Evolutionary conservation across 2,888 invertebrate species (phyloP).

Genomic region (Yponomeuta plumbellus): DNA sequence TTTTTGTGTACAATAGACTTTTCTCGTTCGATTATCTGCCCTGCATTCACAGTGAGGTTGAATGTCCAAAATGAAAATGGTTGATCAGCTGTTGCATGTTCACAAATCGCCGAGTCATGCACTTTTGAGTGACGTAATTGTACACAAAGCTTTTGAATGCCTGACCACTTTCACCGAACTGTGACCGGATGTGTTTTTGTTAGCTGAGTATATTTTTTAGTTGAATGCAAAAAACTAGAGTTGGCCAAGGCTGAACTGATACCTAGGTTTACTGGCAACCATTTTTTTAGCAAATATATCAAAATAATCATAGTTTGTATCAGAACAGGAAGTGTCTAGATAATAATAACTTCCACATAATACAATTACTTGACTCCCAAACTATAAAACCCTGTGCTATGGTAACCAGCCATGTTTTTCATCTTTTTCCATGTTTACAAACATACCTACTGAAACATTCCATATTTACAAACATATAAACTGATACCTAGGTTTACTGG

Average conservation of each 20-base stretch:
- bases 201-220: not conserved
- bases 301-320: too few species aligned
- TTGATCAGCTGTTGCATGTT: not conserved
- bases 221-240: not conserved
- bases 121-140: not conserved
- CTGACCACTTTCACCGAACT: slow-evolving; percentile 11
- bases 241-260: not conserved
- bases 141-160: not conserved
- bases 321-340: too few species aligned
- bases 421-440: too few species aligned
- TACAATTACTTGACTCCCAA: too few species aligned
- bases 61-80: not conserved
- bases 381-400: too few species aligned
- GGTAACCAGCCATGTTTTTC: too few species aligned
- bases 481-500: not conserved
- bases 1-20: too few species aligned
- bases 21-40: too few species aligned
- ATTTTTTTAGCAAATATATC: not conserved
- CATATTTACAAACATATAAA: too few species aligned
- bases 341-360: too few species aligned
- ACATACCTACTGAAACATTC: too few species aligned
- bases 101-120: not conserved
- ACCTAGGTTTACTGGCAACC: not conserved
- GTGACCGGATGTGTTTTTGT: slow-evolving; percentile 3
- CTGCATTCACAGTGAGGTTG: not conserved